These are phyloP conservation scores for Misgurnus anguillicaudatus DNA, from an alignment of 2,113 vertebrate genomes.

Conservation along the genomic window DNA sequence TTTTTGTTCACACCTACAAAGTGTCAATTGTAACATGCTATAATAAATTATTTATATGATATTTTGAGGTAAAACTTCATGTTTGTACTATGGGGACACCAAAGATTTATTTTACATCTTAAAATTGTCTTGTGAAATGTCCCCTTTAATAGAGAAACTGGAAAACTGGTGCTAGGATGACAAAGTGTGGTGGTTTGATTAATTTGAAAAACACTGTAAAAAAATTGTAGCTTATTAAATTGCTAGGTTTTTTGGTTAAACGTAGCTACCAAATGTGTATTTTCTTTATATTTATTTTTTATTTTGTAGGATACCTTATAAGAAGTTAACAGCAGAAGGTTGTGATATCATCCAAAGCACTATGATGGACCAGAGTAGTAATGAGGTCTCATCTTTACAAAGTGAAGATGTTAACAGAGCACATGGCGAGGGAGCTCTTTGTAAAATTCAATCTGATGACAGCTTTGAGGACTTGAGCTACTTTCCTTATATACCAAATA, in stretches of 20 bases:
- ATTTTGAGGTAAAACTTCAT: no score
- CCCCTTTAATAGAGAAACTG: no score
- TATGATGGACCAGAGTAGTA: conserved; percentile 59
- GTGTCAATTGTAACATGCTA: no score
- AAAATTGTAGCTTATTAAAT: no score
- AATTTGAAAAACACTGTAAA: no score
- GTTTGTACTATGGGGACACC: no score
- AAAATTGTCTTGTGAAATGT: no score
- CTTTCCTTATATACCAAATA: conserved; percentile 40
- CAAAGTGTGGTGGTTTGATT: no score
- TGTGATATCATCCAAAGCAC: conserved; percentile 1
- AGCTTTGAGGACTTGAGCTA: conserved; percentile 41
- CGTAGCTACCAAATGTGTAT: background rate
- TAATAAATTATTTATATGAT: no score
- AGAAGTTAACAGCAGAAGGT: background rate
- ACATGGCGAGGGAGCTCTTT: conserved; percentile 1
- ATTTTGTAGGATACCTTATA: background rate
- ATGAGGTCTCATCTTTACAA: conserved; percentile 39
- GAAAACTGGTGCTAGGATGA: no score
- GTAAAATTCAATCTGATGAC: background rate
- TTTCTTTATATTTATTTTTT: background rate
- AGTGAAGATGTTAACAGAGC: conserved; percentile 22
- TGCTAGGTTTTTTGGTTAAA: background rate
- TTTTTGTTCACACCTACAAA: no score
- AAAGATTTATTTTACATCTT: no score